Evolutionary conservation across 2,888 invertebrate species (phyloP), one percentile per base, ranked within the genome.

Genomic region (Tanytarsus gracilentus): DNA sequence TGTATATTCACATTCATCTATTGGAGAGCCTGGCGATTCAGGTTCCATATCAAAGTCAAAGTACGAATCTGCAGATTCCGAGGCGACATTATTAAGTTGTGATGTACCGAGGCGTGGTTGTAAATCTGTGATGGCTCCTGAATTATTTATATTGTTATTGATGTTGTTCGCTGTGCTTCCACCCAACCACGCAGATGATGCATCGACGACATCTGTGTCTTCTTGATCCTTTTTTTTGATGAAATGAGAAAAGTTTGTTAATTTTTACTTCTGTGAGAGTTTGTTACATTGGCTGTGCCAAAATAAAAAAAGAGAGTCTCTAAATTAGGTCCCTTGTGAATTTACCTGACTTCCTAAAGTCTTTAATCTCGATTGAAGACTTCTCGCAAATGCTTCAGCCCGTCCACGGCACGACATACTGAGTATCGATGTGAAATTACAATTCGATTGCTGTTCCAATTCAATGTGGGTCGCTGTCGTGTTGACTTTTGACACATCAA

Each of bases 381-480:
- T 83, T 62, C 85, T 79, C 64, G 88, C 88, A 72, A 89, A 88
- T 62, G 86, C 85, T 70, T 88, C 88, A 61, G 88, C 88, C 61
- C 86, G 80, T 62, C 85, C 85, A 62, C 87, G 81, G 71, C 88
- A 89, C 72, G 86, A 86, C 81, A 85, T 84, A 66, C 73, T 71
- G 67, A 74, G 66, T 63, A 68, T 67, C 69, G 85, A 83, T 75
- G 85, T 75, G 66, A 85, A 27, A 5, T 44, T 18, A 18, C 58
- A 58, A 26, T 48, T 58, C 25, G 58, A 40, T 25, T 44, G 48
- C 26, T 58, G 48, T 11, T 58, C 58, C 29, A 58, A 30, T 27
- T 58, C 58, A 29, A 58, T 27, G 6, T 58, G 58, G 4, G 58
- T 48, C 9, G 48, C 11, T 18, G 58, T 48, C 23, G 58, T 48